Base-by-base conservation (phyloP, 2,888 invertebrate species). In the Drosophila ezoana region DNA sequence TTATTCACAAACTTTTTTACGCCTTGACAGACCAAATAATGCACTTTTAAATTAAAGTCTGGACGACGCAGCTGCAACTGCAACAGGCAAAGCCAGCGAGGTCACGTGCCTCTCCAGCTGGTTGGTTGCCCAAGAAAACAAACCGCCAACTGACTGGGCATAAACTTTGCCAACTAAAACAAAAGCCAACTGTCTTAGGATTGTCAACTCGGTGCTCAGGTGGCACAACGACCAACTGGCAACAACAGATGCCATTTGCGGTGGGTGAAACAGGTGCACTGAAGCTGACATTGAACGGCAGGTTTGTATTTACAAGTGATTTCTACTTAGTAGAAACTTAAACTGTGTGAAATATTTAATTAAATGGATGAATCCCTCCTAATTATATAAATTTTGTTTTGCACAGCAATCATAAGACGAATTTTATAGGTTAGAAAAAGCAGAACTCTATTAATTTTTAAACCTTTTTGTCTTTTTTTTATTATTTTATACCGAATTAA, bases 41-140 rank as follows among this genome's bases (percentile, higher is more conserved):
- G 68, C 62, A 79, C 44, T 79, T 68, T 62, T 45, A 62, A 79
- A 79, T 79, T 75, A 75, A 71, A 67, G 68, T 51, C 68, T 14
- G 10, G 47, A 28, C 37, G 6, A 52, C 28, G 14, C 28, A 20
- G 33, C 56, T 41, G 67, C 67, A 13, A 20, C 35, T 56, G 48
- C 45, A 60, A 23, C 56, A 59, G 64, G 43, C 58, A 14, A 20
- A 23, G 49, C 49, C 59, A 44, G 28, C 13, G 14, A 14, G 14
- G 32, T 44, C 49, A 13, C 56, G 8, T 14, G 32, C 18, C 0
- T 28, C 14, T 28, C 8, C 33, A 33, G 40, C 20, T 49, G 43
- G 51, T 56, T 60, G 48, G 38, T 51, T 53, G 48, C 35, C 47
- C 54, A 45, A 54, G 44, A 37, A 40, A 58, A 51, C 67, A 58